Evolutionary conservation across 1,140 invertebrate genomes (phyloP).

Genomic region (Zaprionus inermis): DNA sequence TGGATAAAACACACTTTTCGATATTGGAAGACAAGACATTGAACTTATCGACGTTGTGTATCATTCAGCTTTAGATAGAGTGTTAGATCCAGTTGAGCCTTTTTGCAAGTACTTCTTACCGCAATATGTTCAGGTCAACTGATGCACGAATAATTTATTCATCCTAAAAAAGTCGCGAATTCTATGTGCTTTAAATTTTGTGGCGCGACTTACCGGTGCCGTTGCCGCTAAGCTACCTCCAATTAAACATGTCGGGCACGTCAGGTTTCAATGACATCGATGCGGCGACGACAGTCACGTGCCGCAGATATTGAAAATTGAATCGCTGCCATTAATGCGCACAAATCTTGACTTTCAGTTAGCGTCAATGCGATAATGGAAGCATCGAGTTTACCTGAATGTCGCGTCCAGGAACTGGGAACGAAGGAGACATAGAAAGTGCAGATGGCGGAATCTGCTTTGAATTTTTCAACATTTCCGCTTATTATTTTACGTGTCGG

Average conservation of each 20-base stretch:
- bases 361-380: constrained; percentile 77
- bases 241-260: constrained; percentile 79
- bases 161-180: constrained; percentile 13
- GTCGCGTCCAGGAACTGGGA: neutral
- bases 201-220: neutral
- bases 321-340: constrained; percentile 77
- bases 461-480: constrained; percentile 83
- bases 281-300: constrained; percentile 67
- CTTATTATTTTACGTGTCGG: constrained; percentile 81
- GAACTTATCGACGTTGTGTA: too few species aligned
- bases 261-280: constrained; percentile 77
- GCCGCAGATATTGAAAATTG: constrained; percentile 79
- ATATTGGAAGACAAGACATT: too few species aligned
- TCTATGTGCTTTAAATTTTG: constrained; percentile 34
- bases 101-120: neutral
- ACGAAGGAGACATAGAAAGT: constrained; percentile 1
- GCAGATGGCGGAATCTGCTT: constrained; percentile 63
- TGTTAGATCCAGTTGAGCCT: too few species aligned
- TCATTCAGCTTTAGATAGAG: too few species aligned
- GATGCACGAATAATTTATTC: constrained; percentile 12
- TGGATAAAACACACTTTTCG: too few species aligned
- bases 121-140: neutral
- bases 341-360: constrained; percentile 76
- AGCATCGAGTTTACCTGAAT: constrained; percentile 15
- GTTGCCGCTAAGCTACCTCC: constrained; percentile 15